Evolutionary conservation across 2,113 vertebrate species (phyloP).

Genomic region (Pseudorhombus dupliciocellatus): DNA sequence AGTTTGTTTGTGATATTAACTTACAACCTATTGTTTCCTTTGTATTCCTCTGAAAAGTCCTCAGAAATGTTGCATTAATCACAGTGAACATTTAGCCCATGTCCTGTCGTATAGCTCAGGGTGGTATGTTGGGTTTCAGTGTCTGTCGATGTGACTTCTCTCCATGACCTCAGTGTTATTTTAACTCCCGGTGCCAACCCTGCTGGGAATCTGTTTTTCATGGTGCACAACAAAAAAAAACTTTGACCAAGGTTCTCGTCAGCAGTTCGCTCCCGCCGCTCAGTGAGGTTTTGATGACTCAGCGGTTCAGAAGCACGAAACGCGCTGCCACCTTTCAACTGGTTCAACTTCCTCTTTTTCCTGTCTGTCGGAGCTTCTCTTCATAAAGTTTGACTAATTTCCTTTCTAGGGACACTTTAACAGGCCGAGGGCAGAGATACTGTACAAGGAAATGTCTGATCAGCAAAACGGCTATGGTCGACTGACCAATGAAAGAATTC

Average conservation of each 20-base stretch:
- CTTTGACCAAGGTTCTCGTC: conserved; percentile 14
- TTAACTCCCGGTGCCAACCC: not conserved
- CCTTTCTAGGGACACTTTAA: conserved; percentile 37
- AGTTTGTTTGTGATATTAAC: not conserved
- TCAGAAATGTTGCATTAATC: too few species aligned
- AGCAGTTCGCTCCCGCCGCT: conserved; percentile 15
- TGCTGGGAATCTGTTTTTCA: not conserved
- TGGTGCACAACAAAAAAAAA: not conserved
- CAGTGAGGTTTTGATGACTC: conserved; percentile 53
- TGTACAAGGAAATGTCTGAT: conserved; percentile 60
- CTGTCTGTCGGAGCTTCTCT: conserved; percentile 30
- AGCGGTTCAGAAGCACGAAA: conserved; percentile 21
- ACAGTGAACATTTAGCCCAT: too few species aligned
- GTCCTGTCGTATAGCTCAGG: too few species aligned
- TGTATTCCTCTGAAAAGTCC: not conserved
- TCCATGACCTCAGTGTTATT: not conserved
- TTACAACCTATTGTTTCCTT: too few species aligned
- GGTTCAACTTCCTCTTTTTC: conserved; percentile 62
- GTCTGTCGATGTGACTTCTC: too few species aligned
- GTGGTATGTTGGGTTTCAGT: too few species aligned
- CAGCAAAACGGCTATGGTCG: conserved; percentile 53
- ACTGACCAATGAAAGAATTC: conserved; percentile 3
- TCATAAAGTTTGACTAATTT: conserved; percentile 38
- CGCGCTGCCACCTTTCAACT: conserved; percentile 27
- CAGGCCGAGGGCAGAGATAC: conserved; percentile 40